Evolutionary conservation across 2,888 invertebrate genomes (phyloP).

Genomic region (Oscheius sp.): DNA sequence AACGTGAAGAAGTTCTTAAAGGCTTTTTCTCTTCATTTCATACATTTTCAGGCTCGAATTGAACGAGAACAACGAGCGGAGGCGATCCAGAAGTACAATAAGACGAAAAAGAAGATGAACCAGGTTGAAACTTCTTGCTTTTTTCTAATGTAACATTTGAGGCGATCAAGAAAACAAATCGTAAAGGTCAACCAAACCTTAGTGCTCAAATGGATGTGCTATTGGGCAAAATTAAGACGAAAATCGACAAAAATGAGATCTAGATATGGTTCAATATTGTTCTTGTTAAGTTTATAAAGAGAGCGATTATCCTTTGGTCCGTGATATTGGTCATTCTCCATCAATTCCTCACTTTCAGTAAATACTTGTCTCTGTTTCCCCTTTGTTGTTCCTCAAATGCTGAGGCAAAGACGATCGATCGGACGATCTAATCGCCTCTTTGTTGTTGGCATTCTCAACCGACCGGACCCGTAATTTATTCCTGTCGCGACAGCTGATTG

Average conservation of each 20-base stretch:
- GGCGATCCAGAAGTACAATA: conserved; percentile 13
- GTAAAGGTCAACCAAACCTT: conserved; percentile 33
- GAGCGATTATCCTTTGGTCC: neutral
- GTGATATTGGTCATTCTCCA: neutral
- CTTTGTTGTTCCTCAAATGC: too few relatives aligned
- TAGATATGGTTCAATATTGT: neutral
- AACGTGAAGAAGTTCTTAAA: conserved; percentile 22
- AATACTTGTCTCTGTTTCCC: too few relatives aligned
- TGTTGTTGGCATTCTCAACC: conserved; percentile 17
- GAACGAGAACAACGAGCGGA: conserved; percentile 15
- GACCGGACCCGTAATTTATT: conserved; percentile 24
- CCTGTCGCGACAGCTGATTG: conserved; percentile 10
- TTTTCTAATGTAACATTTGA: neutral
- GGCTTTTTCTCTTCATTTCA: neutral
- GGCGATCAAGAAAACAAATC: conserved; percentile 24
- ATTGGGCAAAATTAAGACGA: conserved; percentile 32
- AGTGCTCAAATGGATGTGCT: conserved; percentile 34
- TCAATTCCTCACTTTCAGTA: too few relatives aligned
- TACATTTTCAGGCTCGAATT: conserved; percentile 4
- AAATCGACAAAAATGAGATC: conserved; percentile 21
- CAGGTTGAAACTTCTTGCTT: conserved; percentile 1
- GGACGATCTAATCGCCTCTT: conserved; percentile 32
- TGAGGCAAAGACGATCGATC: neutral
- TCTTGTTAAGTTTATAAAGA: conserved; percentile 3
- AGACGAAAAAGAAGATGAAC: conserved; percentile 27